Percentiles rank a stretch among this genome's conserved stretches.
phyloP scores from a whole-genome alignment of 2,113 vertebrate genomes.

The Monopterus albus region DNA sequence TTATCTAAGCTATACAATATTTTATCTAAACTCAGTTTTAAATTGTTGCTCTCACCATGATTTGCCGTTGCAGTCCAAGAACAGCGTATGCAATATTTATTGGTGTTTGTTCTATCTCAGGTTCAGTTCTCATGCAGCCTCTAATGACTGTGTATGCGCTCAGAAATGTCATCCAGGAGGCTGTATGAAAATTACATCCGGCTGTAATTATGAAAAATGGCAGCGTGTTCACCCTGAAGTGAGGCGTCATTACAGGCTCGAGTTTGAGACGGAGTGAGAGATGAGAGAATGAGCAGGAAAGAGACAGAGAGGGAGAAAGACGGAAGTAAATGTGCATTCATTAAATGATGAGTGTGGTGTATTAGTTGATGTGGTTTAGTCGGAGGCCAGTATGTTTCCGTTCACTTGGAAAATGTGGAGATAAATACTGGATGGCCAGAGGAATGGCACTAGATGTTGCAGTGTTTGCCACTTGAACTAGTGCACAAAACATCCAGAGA shows the following conservation, averaged over 20 bases:
- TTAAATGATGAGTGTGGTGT: constrained; percentile 38
- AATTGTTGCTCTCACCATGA: not conserved
- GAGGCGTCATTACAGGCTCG: constrained; percentile 54
- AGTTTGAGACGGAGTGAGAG: constrained; percentile 44
- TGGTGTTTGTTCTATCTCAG: constrained; percentile 22
- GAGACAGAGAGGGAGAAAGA: not conserved
- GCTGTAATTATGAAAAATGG: constrained; percentile 75
- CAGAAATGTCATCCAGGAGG: constrained; percentile 75
- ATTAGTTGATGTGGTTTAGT: constrained; percentile 42
- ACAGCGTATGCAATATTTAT: constrained; percentile 29
- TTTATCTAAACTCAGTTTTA: not conserved
- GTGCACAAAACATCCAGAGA: constrained; percentile 7
- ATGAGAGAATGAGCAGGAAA: constrained; percentile 48
- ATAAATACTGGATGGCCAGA: constrained; percentile 25
- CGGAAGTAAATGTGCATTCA: constrained; percentile 52
- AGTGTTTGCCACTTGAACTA: not conserved
- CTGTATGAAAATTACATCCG: constrained; percentile 63
- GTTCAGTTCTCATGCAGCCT: constrained; percentile 16
- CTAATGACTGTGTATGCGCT: constrained; percentile 54
- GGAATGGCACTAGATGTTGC: constrained; percentile 12
- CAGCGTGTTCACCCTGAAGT: constrained; percentile 61
- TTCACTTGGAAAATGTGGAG: constrained; percentile 42
- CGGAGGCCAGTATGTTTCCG: constrained; percentile 51
- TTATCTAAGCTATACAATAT: too few species aligned
- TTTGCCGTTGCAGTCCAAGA: not conserved